Evolutionary conservation across 1,140 invertebrate genomes (phyloP).

Genomic region (Caenorhabditis tropicalis): DNA sequence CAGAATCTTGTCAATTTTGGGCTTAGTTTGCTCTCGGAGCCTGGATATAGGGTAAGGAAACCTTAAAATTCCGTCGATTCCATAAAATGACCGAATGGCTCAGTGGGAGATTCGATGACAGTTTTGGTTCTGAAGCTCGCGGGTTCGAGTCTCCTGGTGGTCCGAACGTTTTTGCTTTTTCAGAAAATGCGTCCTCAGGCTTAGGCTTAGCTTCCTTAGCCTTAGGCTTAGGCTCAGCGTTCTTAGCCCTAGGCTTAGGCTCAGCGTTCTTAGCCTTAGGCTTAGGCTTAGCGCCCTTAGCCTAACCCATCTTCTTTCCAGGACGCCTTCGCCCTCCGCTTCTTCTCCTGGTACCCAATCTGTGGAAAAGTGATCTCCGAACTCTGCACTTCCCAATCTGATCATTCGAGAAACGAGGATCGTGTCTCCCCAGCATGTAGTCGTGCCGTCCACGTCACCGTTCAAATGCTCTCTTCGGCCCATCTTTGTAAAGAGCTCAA

Average conservation of each 20-base stretch:
- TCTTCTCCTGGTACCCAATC: conserved; percentile 50
- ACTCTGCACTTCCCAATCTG: not conserved
- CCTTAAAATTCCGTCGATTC: too few species aligned
- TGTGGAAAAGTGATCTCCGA: conserved; percentile 34
- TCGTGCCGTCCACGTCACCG: conserved; percentile 51
- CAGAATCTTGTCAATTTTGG: conserved; percentile 47
- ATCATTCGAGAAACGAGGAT: not conserved
- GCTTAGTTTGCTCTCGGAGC: conserved; percentile 38
- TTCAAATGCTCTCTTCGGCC: conserved; percentile 52
- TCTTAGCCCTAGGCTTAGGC: too few species aligned
- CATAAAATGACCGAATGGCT: too few species aligned
- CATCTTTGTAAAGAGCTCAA: conserved; percentile 27
- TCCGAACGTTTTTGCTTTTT: too few species aligned
- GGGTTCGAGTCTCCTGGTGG: too few species aligned
- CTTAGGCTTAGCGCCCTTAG: too few species aligned
- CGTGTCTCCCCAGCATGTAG: conserved; percentile 3
- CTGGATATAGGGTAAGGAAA: conserved; percentile 38
- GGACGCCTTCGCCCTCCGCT: conserved; percentile 45
- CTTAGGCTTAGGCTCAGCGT: too few species aligned
- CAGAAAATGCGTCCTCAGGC: too few species aligned
- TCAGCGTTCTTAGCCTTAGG: too few species aligned
- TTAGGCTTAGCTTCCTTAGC: too few species aligned
- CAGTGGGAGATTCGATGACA: too few species aligned
- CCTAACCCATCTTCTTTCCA: not conserved
- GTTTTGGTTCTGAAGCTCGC: too few species aligned